Evolutionary conservation across 2,113 vertebrate genomes (phyloP).

Genomic region (Alethe diademata): DNA sequence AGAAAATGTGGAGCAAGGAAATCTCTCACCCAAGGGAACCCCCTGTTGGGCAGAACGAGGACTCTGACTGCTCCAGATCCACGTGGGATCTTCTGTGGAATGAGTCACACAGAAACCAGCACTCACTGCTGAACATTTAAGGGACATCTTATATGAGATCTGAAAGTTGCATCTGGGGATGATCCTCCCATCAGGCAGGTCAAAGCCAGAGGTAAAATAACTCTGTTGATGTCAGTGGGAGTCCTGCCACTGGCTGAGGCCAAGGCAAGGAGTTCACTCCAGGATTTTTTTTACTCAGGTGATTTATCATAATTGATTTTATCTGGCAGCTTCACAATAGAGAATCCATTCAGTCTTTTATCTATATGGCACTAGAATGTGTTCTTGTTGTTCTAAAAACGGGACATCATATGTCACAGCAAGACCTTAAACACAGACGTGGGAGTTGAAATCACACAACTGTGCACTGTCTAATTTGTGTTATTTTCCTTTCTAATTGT

Average conservation of each 20-base stretch:
- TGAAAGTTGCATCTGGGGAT: not conserved
- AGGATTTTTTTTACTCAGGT: not conserved
- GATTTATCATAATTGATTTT: conserved; percentile 1
- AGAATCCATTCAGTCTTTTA: not conserved
- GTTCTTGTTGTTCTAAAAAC: not conserved
- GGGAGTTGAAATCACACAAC: not conserved
- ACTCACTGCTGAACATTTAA: not conserved
- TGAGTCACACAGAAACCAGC: not conserved
- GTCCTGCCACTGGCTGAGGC: not conserved
- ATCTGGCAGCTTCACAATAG: not conserved
- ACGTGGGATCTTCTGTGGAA: not conserved
- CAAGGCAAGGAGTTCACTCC: not conserved
- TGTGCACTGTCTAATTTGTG: not conserved
- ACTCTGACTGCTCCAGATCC: not conserved
- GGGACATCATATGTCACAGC: not conserved
- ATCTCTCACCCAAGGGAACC: not conserved
- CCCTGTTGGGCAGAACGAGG: rapidly evolving
- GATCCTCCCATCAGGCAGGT: not conserved
- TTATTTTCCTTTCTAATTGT: not conserved
- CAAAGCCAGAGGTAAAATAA: not conserved
- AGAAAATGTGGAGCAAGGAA: not conserved
- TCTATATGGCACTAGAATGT: not conserved
- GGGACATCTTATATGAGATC: not conserved
- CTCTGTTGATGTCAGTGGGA: conserved; percentile 16
- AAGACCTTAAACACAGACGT: not conserved